Evolutionary conservation across 2,797 vertebrate genomes (phyloP), one percentile per base, ranked within the genome.

Genomic region (Sebastes melanostomus): DNA sequence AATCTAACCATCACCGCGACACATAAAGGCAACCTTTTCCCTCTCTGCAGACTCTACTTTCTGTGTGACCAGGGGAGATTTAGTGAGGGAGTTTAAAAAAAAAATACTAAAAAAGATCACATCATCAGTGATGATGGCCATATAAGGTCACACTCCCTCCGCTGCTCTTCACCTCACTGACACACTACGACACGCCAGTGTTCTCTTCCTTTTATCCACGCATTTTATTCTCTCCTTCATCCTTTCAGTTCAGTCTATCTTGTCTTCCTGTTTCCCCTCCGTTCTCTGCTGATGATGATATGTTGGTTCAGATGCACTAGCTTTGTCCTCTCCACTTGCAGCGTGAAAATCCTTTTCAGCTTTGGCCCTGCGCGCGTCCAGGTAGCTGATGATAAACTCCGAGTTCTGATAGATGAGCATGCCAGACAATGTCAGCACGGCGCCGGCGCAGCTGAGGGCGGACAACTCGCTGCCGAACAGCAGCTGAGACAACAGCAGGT

Each of bases 381-480:
- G 83, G 80, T 92, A 96, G 25, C 89, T 34, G 0, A 95, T 94
- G 1, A 99, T 96, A 1, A 96, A 88, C 88, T 97, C 96, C 0
- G 97, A 98, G 95, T 98, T 98, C 92, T 99, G 98, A 92, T 98
- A 99, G 87, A 99, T 96, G 86, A 98, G 95, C 96, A 97, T 97
- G 59, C 98, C 98, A 0, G 95, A 96, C 76, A 99, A 94, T 0
- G 96, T 99, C 59, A 99, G 96, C 1, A 85, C 94, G 0, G 96
- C 97, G 16, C 98, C 98, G 4, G 90, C 82, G 0, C 97, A 99
- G 96, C 98, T 98, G 61, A 99, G 97, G 1, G 93, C 22, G 0
- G 97, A 97, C 82, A 99, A 88, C 86, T 93, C 94, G 22, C 96
- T 97, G 75, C 96, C 97, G 0, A 99, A 99, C 8, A 99, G 95